Conservation (phyloP, 1,140 invertebrate species). For the Drosophila burlai region DNA sequence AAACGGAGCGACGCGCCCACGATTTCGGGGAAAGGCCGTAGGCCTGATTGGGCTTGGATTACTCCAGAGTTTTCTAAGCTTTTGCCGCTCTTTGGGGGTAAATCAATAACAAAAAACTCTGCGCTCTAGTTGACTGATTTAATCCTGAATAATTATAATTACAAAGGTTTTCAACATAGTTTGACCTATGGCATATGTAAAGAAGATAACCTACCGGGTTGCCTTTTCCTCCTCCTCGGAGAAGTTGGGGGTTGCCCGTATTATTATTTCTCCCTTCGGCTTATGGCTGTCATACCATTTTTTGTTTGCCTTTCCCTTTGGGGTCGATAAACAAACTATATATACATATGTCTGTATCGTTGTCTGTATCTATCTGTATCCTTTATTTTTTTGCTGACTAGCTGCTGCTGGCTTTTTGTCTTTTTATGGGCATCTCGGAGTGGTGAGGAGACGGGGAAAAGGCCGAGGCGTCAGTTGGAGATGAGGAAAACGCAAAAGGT, state of each 20-base stretch:
- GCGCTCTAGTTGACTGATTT: not conserved
- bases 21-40: conserved; percentile 30
- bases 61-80: not conserved
- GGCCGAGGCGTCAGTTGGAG: not conserved
- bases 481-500: conserved; percentile 45
- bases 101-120: not conserved
- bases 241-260: not conserved
- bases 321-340: conserved; percentile 63
- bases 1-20: conserved; percentile 27
- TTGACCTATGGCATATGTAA: conserved; percentile 1
- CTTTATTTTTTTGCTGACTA: conserved; percentile 66
- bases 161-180: not conserved
- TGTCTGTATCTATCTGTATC: conserved; percentile 26
- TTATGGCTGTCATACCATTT: conserved; percentile 26
- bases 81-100: not conserved
- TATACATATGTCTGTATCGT: conserved; percentile 38
- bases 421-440: conserved; percentile 60
- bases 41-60: conserved; percentile 63
- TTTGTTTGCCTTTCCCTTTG: conserved; percentile 23
- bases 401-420: conserved; percentile 28
- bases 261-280: conserved; percentile 26
- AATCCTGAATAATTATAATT: conserved; percentile 16
- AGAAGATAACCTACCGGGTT: not conserved
- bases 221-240: not conserved
- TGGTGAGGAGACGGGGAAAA: not conserved